A percentile compares a stretch with the other conserved stretches of the same genome.
Conservation (phyloP, 2,113 vertebrate genomes). For the Centrocercus urophasianus region DNA sequence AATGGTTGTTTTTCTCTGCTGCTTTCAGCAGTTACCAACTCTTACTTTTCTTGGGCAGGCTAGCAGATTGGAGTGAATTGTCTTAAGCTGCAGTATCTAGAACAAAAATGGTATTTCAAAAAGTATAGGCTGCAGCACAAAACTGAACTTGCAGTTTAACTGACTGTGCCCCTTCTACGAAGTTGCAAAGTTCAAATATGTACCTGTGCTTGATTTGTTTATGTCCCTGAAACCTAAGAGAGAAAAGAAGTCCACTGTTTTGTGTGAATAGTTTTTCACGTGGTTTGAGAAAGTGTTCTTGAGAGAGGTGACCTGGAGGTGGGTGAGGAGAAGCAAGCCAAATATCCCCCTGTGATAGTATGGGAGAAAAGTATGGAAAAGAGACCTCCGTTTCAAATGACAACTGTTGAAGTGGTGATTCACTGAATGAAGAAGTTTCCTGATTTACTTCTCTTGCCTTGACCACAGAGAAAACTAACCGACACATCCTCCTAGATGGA, state of each 20-base stretch:
- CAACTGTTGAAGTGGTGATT: not conserved
- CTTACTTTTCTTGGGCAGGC: not conserved
- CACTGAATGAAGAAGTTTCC: not conserved
- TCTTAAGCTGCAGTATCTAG: not conserved
- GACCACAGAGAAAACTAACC: not conserved
- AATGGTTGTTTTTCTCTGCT: not conserved
- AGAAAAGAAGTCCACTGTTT: not conserved
- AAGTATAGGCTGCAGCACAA: not conserved
- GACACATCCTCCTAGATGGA: not conserved
- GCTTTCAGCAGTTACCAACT: not conserved
- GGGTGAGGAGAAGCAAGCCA: not conserved
- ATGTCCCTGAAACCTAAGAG: not conserved
- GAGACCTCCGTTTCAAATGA: not conserved
- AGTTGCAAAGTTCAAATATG: not conserved
- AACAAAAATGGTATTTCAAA: not conserved
- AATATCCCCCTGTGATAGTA: not conserved
- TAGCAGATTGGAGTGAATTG: not conserved
- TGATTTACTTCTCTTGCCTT: not conserved
- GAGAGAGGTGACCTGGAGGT: not conserved
- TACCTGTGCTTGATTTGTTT: not conserved
- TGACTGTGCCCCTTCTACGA: rapidly evolving
- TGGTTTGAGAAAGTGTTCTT: not conserved
- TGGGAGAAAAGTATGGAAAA: not conserved
- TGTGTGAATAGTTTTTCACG: not conserved
- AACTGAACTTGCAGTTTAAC: not conserved